These are phyloP conservation scores for Trididemnum clinides DNA, from an alignment of 23 tunicate genomes.

Conservation along the genomic window DNA sequence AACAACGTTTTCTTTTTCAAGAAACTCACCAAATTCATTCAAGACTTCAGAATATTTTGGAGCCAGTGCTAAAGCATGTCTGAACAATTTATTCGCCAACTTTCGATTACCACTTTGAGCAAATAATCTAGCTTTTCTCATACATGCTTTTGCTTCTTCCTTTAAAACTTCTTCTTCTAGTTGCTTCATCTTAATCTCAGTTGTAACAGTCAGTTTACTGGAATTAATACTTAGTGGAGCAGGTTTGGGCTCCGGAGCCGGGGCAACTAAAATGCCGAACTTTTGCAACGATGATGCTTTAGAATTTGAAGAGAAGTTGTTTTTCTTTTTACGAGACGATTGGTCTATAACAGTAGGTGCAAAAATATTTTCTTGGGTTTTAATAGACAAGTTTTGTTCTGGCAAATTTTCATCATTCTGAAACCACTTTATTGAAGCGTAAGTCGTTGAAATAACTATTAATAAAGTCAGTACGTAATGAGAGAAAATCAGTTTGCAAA, in stretches of 20 bases:
- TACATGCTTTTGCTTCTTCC: constrained; percentile 67
- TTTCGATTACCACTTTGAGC: constrained; percentile 72
- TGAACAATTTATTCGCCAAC: constrained; percentile 71
- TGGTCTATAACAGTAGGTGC: background rate
- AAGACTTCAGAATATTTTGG: constrained; percentile 73
- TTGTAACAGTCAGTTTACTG: background rate
- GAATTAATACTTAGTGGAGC: background rate
- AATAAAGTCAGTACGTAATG: background rate
- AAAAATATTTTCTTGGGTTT: background rate
- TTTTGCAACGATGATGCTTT: background rate
- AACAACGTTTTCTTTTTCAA: constrained; percentile 82
- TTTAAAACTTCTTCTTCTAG: constrained; percentile 5
- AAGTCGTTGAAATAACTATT: background rate
- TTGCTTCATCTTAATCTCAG: background rate
- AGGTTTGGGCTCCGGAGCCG: too few relatives aligned
- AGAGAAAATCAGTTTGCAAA: background rate
- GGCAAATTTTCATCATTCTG: background rate
- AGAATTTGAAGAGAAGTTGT: background rate
- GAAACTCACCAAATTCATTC: constrained; percentile 84
- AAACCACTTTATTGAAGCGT: constrained; percentile 1
- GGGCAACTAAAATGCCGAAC: background rate
- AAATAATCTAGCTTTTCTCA: constrained; percentile 74
- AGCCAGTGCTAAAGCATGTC: constrained; percentile 80
- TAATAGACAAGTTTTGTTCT: background rate
- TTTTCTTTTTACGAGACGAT: background rate